Conservation (phyloP, 2,888 invertebrate genomes). For the Agrochola lychnidis region DNA sequence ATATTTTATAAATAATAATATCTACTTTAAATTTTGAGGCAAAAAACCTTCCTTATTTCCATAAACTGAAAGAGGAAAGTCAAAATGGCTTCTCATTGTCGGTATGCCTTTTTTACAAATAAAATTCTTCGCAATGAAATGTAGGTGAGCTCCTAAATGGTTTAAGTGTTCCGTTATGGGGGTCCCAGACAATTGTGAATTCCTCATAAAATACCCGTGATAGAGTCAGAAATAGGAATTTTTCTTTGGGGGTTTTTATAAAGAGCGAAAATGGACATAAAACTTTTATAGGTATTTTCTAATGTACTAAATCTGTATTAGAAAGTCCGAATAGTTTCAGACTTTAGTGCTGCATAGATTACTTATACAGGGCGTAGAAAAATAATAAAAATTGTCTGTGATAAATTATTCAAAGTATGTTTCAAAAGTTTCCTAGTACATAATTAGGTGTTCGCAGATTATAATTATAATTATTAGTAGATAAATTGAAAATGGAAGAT, state of each 20-base stretch:
- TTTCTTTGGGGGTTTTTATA: conserved; percentile 2
- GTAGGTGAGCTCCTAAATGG: conserved; percentile 31
- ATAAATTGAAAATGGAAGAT: background rate
- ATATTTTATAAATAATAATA: background rate
- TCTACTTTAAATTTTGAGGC: background rate
- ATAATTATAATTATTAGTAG: background rate
- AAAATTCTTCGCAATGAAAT: conserved; percentile 33
- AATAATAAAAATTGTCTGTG: background rate
- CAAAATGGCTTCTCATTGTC: conserved; percentile 17
- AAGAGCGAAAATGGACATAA: background rate
- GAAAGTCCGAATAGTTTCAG: no score
- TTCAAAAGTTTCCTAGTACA: background rate
- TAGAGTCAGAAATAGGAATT: conserved; percentile 23
- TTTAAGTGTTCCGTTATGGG: conserved; percentile 32
- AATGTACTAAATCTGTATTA: no score
- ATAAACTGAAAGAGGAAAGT: background rate
- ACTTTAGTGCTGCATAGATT: background rate
- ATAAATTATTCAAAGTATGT: no score
- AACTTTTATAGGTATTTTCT: background rate
- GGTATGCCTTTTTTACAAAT: conserved; percentile 30
- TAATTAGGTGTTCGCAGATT: background rate
- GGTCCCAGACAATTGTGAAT: conserved; percentile 29
- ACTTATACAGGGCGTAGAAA: background rate
- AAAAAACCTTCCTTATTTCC: conserved; percentile 1
- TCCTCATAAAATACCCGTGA: conserved; percentile 44